Percentiles rank a stretch among this genome's conserved stretches.
phyloP scores from a whole-genome alignment of 2,888 invertebrate species.

The Steinernema carpocapsae region DNA sequence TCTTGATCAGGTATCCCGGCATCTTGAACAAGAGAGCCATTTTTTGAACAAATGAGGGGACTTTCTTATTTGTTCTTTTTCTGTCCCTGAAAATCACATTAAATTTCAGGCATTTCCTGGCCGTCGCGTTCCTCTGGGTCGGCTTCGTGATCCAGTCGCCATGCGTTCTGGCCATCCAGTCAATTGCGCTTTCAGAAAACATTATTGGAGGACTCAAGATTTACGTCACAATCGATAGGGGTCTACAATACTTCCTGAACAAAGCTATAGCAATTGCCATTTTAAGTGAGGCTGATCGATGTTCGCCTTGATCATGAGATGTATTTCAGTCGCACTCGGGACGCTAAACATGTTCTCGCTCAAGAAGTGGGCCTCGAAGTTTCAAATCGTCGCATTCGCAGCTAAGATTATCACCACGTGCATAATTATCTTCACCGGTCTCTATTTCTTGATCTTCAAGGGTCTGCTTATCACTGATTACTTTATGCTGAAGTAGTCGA shows the following conservation, averaged over 20 bases:
- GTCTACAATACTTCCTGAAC: not conserved
- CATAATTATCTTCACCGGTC: conserved; percentile 51
- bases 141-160: conserved; percentile 26
- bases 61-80: too few relatives aligned
- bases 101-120: conserved; percentile 16
- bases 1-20: too few relatives aligned
- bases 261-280: not conserved
- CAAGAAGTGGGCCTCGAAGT: conserved; percentile 45
- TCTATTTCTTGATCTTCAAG: conserved; percentile 50
- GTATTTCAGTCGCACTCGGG: conserved; percentile 48
- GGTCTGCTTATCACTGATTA: conserved; percentile 16
- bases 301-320: not conserved
- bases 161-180: conserved; percentile 35
- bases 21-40: too few relatives aligned
- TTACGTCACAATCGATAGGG: not conserved
- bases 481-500: not conserved
- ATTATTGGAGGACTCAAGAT: conserved; percentile 5
- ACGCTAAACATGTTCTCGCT: conserved; percentile 54
- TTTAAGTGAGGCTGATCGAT: not conserved
- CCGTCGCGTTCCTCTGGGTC: conserved; percentile 17
- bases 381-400: conserved; percentile 52
- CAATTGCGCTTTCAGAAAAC: not conserved
- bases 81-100: too few relatives aligned
- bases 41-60: too few relatives aligned
- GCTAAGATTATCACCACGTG: conserved; percentile 49